Base-by-base conservation (phyloP, 2,113 vertebrate genomes). In the Phycodurus eques region DNA sequence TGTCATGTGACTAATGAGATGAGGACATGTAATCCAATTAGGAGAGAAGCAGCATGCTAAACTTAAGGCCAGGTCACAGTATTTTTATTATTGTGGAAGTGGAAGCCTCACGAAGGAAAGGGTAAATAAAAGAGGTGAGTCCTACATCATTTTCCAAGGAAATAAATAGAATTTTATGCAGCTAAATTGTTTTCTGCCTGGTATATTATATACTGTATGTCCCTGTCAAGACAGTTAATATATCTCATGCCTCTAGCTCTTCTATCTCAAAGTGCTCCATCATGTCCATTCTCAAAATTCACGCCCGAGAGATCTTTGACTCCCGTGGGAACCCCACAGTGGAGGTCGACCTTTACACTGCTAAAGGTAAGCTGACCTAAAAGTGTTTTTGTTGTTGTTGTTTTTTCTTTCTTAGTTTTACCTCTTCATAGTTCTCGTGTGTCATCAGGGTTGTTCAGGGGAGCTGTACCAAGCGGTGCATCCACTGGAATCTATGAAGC, bases 401-500 rank as follows among this genome's bases (percentile, higher is more conserved):
- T 27, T 27, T 27, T 27, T 27, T 27, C 27, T 27, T 27, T 27
- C 27, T 27, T 2, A 31, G 22, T 11, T 31, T 31, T 33, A 31
- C 1, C 2, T 31, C 15, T 61, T 47, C 12, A 39, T 42, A 20
- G 19, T 43, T 67, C 19, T 53, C n/a, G 11, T 69, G 49, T 46
- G 19, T 11, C n/a, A 0, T 27, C 80, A 99, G 97, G 98, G 73
- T 91, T 97, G 67, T 99, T 98, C 88, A 90, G 97, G 84, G 97
- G 96, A 1, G 96, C 98, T 39, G 96, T 99, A 80, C 98, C 97
- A 70, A 98, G 97, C 0, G 96, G 97, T 15, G 97, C 98, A 13
- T 99, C 96, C 0, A 99, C 97, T 67, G 97, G 98, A 5, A 96
- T 99, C 88, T 98, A 99, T 2, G 98, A 99, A 87, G 96, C 97